phyloP scores from a whole-genome alignment of 2,797 vertebrate genomes.

The Falco peregrinus region DNA sequence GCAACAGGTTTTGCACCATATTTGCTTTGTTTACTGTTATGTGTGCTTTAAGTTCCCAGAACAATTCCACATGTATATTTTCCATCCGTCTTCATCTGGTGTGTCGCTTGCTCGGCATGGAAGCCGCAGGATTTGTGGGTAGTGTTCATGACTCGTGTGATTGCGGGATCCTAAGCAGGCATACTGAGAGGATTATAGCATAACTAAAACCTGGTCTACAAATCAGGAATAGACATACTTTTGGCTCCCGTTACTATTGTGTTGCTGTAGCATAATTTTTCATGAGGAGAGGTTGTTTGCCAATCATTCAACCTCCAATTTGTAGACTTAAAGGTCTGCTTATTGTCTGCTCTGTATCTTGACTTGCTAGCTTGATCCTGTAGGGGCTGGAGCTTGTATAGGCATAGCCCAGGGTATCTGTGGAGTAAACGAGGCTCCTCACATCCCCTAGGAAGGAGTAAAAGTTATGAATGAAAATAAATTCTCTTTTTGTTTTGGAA shows the following conservation, averaged over 20 bases:
- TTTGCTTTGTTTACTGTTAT: constrained; percentile 71
- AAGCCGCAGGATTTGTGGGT: constrained; percentile 53
- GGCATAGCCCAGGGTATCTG: background rate
- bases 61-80: constrained; percentile 74
- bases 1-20: constrained; percentile 70
- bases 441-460: background rate
- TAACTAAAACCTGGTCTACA: constrained; percentile 69
- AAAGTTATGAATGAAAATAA: constrained; percentile 9
- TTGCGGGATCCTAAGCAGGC: constrained; percentile 59
- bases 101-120: constrained; percentile 54
- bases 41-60: constrained; percentile 63
- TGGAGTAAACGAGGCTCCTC: background rate
- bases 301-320: constrained; percentile 29
- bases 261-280: constrained; percentile 66
- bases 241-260: constrained; percentile 61
- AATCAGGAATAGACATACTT: constrained; percentile 65
- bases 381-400: background rate
- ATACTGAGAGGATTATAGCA: constrained; percentile 66
- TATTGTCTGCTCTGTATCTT: background rate
- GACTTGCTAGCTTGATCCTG: background rate
- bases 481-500: background rate
- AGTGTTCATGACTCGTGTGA: constrained; percentile 61
- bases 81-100: constrained; percentile 69
- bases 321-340: constrained; percentile 34
- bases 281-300: constrained; percentile 47